Conservation (phyloP, 2,113 vertebrate genomes). For the Zosterops borbonicus region DNA sequence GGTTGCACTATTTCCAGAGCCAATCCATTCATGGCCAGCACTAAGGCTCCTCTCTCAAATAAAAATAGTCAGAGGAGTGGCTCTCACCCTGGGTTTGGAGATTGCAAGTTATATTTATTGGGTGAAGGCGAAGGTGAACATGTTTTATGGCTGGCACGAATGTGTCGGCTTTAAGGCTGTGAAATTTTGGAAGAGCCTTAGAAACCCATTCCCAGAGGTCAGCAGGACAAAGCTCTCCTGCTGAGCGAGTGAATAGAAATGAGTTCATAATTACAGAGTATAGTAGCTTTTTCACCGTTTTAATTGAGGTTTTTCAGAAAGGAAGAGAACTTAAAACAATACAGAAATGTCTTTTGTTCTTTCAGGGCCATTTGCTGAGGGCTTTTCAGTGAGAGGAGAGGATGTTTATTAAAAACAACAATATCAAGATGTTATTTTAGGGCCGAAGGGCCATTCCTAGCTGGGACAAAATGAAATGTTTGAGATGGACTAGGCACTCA, state of each 20-base stretch:
- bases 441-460: neutral
- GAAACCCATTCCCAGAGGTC: conserved; percentile 32
- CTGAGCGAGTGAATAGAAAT: conserved; percentile 37
- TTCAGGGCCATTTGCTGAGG: neutral
- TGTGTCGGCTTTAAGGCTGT: neutral
- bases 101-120: conserved; percentile 21
- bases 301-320: conserved; percentile 55
- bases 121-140: neutral
- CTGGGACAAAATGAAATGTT: neutral
- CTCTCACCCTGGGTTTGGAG: neutral
- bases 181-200: conserved; percentile 27
- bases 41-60: neutral
- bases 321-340: conserved; percentile 63
- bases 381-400: conserved; percentile 34
- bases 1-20: conserved; percentile 19
- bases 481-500: neutral
- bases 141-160: neutral
- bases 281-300: conserved; percentile 18
- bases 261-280: conserved; percentile 52
- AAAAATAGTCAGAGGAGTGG: conserved; percentile 16
- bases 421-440: conserved; percentile 22
- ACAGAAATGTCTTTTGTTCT: conserved; percentile 63
- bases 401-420: conserved; percentile 57
- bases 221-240: conserved; percentile 28
- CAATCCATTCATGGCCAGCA: neutral